phyloP scores from a whole-genome alignment of 2,797 vertebrate species.

The Chaetodon trifasciatus region DNA sequence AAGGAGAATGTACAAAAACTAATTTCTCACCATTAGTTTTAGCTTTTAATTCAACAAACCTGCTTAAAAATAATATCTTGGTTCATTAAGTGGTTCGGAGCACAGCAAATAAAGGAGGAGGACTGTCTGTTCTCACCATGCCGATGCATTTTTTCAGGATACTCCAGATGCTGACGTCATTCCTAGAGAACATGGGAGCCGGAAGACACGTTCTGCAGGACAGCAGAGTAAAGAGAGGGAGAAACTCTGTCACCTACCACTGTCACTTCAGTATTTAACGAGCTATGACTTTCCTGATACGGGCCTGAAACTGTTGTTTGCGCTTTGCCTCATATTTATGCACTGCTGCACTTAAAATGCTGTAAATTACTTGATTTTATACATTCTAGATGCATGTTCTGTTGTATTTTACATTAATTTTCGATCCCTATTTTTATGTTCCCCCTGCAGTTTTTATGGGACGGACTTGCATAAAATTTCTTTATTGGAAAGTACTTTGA shows the following conservation, averaged over 20 bases:
- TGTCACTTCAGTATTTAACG: too few relatives aligned
- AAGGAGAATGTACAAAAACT: conserved; percentile 21
- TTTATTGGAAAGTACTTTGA: too few relatives aligned
- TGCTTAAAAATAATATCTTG: not conserved
- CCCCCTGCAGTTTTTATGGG: too few relatives aligned
- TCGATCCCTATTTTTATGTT: too few relatives aligned
- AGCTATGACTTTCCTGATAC: too few relatives aligned
- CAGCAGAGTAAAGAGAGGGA: conserved; percentile 9
- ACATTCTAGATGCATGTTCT: too few relatives aligned
- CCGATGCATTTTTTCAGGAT: conserved; percentile 99
- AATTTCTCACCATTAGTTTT: conserved; percentile 32
- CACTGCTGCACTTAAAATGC: too few relatives aligned
- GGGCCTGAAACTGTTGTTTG: too few relatives aligned
- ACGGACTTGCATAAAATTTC: too few relatives aligned
- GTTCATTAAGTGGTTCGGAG: not conserved
- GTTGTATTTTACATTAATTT: too few relatives aligned
- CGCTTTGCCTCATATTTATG: too few relatives aligned
- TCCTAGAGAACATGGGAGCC: conserved; percentile 97
- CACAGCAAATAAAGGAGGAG: not conserved
- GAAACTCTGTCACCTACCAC: not conserved
- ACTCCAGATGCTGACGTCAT: conserved; percentile 98
- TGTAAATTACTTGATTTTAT: too few relatives aligned
- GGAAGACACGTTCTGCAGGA: conserved; percentile 91
- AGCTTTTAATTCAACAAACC: not conserved
- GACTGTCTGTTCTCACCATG: conserved; percentile 89